Evolutionary conservation across 2,113 vertebrate genomes (phyloP).

Genomic region (Phrynocephalus versicolor): DNA sequence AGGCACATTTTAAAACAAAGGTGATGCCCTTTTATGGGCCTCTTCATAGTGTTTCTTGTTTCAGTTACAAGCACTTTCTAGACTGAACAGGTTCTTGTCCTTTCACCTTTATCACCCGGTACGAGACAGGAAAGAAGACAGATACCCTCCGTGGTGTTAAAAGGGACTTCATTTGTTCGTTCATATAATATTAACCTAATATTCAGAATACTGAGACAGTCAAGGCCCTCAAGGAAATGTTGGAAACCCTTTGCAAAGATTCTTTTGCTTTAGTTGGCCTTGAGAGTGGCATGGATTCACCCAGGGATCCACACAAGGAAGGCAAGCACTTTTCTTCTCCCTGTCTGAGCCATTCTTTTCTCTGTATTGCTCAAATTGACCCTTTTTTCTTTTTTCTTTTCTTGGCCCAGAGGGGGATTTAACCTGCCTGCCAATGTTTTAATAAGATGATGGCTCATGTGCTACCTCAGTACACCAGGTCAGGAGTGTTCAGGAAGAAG

Average conservation of each 20-base stretch:
- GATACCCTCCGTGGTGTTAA: neutral
- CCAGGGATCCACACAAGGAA: too few relatives aligned
- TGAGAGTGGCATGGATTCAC: neutral
- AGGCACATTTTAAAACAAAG: conserved; percentile 30
- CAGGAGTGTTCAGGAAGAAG: neutral
- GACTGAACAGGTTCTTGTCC: neutral
- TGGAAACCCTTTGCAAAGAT: too few relatives aligned
- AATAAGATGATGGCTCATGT: neutral
- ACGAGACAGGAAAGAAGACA: conserved; percentile 29
- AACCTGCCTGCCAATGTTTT: neutral
- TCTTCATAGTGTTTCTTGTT: neutral
- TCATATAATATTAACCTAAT: neutral
- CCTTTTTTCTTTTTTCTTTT: too few relatives aligned
- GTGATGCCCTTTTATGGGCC: neutral
- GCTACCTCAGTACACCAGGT: neutral
- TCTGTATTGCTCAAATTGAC: neutral
- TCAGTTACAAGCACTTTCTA: neutral
- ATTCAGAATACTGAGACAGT: neutral
- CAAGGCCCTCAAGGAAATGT: neutral
- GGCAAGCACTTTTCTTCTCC: neutral
- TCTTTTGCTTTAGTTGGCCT: too few relatives aligned
- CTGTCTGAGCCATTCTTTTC: neutral
- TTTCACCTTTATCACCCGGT: neutral
- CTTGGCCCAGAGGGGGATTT: neutral
- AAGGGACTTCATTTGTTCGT: neutral